A percentile compares a stretch with the other conserved stretches of the same genome.
These are phyloP conservation scores for Oscheius sp. DNA, from an alignment of 2,888 invertebrate genomes.

Conservation along the genomic window DNA sequence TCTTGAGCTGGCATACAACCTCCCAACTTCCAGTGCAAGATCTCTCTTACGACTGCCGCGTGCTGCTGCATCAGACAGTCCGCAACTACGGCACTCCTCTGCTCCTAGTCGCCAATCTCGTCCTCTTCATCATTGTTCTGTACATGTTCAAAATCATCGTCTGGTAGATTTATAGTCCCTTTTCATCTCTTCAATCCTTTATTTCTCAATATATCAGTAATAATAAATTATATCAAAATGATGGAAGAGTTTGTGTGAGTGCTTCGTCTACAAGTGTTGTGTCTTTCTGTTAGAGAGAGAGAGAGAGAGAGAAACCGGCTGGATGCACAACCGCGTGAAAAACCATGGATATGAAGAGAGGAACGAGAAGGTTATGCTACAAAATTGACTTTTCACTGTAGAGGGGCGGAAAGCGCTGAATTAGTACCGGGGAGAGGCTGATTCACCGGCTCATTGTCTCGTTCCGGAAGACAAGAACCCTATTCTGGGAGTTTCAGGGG, in stretches of 20 bases:
- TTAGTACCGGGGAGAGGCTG: no score
- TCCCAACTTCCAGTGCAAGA: constrained; percentile 45
- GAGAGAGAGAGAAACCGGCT: background rate
- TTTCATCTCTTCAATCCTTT: constrained; percentile 14
- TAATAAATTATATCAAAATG: constrained; percentile 30
- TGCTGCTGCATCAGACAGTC: constrained; percentile 43
- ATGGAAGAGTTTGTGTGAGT: background rate
- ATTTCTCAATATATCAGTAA: constrained; percentile 11
- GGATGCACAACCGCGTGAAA: constrained; percentile 20
- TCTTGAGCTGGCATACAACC: background rate
- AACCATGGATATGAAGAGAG: constrained; percentile 16
- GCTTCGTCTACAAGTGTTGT: background rate
- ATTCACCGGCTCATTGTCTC: no score
- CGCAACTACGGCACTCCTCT: constrained; percentile 44
- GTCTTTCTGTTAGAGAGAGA: background rate
- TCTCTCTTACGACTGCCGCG: constrained; percentile 49
- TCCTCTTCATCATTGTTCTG: constrained; percentile 44
- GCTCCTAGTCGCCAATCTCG: constrained; percentile 42
- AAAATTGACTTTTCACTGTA: no score
- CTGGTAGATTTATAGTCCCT: constrained; percentile 20
- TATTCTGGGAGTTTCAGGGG: no score
- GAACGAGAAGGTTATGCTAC: constrained; percentile 1
- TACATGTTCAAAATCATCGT: constrained; percentile 49
- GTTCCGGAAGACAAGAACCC: no score
- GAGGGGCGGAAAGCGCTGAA: no score